Evolutionary conservation across 2,797 vertebrate genomes (phyloP), one percentile per base, ranked within the genome.

Genomic region (Tauraco hartlaubi): DNA sequence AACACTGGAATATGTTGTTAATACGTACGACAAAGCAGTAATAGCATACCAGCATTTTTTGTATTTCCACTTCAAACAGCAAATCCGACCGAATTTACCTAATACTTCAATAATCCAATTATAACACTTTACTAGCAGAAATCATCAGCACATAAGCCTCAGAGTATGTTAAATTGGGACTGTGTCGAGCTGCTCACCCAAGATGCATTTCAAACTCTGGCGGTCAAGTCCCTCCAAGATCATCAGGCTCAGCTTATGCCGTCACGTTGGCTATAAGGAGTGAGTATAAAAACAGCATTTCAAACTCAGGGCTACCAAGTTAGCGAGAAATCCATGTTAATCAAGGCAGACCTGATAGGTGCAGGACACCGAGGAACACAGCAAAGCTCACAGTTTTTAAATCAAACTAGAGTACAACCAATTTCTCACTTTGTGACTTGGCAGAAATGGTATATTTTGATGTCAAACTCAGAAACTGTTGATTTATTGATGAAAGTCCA

Each of bases 81-180:
- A 97, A 97, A 97, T 97, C 94, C 92, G 76, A 69, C 85, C 94
- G 97, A 96, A 96, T 97, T 96, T 97, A 98, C 97, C 96, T 98
- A 98, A 98, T 98, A 96, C 97, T 97, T 96, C 94, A 96, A 94
- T 98, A 98, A 98, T 98, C 97, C 97, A 98, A 97, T 98, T 97
- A 98, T 91, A 94, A 95, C 96, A 94, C 90, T 96, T 97, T 97
- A 95, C 95, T 64, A 95, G 96, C 85, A 97, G 94, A 95, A 97
- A 97, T 97, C 93, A 94, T 94, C 77, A 83, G 92, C 55, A 33
- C 82, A 76, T 95, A 94, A 97, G 97, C 96, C 94, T 88, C 51
- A 20, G 76, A 96, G 85, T 73, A 92, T 94, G 81, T 94, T 80
- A 88, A 97, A 95, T 64, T 93, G 93, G 84, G 82, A 33, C 68